Percentiles rank a stretch among this genome's conserved stretches.
Evolutionary conservation across 1,140 invertebrate genomes (phyloP).

Genomic region (Heliothis virescens): DNA sequence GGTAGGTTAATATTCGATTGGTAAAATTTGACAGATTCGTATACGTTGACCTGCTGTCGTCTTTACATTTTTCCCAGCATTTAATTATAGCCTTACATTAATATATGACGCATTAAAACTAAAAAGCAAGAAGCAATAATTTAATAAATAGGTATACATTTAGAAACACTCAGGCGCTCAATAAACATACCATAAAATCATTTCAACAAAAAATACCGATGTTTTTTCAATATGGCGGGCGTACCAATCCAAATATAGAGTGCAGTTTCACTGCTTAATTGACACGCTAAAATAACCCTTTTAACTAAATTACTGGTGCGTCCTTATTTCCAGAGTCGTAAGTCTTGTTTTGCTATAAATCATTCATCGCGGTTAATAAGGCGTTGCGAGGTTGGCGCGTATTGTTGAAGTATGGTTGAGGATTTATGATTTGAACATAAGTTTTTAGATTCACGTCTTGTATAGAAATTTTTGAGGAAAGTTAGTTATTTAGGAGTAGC

Average conservation of each 20-base stretch:
- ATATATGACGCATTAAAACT: not conserved
- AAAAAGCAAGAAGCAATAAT: not conserved
- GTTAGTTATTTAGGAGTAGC: no score
- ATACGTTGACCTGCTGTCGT: no score
- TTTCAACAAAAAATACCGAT: not conserved
- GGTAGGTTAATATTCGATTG: no score
- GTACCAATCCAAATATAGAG: conserved; percentile 19
- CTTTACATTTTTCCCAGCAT: not conserved
- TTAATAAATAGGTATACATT: conserved; percentile 9
- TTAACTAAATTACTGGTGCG: conserved; percentile 45
- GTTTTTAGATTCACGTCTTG: no score
- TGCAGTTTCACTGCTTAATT: conserved; percentile 40
- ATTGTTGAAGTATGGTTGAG: conserved; percentile 9
- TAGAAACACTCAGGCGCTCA: not conserved
- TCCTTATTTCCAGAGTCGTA: conserved; percentile 56
- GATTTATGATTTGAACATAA: not conserved
- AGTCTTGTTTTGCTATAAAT: conserved; percentile 62
- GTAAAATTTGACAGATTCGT: no score
- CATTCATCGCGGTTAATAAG: conserved; percentile 59
- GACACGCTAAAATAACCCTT: conserved; percentile 52
- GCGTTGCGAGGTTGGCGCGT: conserved; percentile 29
- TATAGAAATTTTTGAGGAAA: no score
- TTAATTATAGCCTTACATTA: not conserved
- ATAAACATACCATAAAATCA: conserved; percentile 20
- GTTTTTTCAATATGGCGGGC: conserved; percentile 3